These are phyloP conservation scores for Molossus alvarezi DNA, from an alignment of 2,797 vertebrate genomes.

Conservation along the genomic window DNA sequence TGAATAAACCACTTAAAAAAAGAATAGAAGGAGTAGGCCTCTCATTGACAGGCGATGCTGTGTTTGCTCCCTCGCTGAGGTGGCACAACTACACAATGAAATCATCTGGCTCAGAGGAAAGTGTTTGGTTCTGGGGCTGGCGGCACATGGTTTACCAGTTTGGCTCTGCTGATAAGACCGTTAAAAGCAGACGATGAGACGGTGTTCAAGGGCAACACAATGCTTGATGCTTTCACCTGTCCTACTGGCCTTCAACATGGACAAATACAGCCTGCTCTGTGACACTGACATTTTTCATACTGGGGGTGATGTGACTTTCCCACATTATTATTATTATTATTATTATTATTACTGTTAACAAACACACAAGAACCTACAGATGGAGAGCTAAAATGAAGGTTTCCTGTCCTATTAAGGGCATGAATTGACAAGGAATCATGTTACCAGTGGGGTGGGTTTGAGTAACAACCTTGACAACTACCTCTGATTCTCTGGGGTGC, in stretches of 20 bases:
- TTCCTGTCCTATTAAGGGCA: neutral
- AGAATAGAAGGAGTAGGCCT: slow-evolving; percentile 8
- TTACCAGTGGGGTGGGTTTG: neutral
- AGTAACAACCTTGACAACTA: neutral
- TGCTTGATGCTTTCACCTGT: slow-evolving; percentile 47
- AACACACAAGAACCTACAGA: neutral
- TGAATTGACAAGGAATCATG: neutral
- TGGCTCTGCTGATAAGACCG: slow-evolving; percentile 79
- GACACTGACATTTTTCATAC: neutral
- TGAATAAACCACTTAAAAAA: neutral
- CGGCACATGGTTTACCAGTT: slow-evolving; percentile 76
- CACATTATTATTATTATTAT: neutral
- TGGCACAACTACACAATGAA: slow-evolving; percentile 74
- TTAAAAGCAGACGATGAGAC: slow-evolving; percentile 86
- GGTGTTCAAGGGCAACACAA: slow-evolving; percentile 77
- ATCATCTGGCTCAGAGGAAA: slow-evolving; percentile 82
- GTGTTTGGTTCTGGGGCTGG: slow-evolving; percentile 70
- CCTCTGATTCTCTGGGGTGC: neutral
- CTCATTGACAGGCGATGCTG: slow-evolving; percentile 47
- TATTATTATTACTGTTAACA: neutral
- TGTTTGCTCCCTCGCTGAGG: slow-evolving; percentile 73
- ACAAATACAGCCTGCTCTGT: slow-evolving; percentile 71
- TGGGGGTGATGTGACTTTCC: neutral
- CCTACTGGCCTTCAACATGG: neutral
- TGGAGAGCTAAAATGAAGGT: slow-evolving; percentile 17